Evolutionary conservation across 2,888 invertebrate genomes (phyloP), one percentile per base, ranked within the genome.

Genomic region (Mesopsocus fuscifrons): DNA sequence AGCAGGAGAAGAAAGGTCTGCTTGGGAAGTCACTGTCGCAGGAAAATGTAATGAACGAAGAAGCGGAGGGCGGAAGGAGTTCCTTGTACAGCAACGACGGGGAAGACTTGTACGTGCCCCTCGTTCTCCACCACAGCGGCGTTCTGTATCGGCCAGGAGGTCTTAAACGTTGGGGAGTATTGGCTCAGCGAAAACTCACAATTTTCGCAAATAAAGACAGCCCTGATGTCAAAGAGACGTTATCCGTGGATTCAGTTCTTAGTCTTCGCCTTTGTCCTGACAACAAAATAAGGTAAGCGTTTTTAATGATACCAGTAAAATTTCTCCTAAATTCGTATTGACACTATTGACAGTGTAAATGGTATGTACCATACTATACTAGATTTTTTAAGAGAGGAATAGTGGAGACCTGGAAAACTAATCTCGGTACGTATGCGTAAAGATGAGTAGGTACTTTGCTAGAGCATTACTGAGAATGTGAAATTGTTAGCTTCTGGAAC

Each of bases 121-220:
- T 65, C 2, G 62, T 68, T 4, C 68, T 68, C 47, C 74, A 71
- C 50, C 68, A 69, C 51, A 78, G 78, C 1, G 64, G 67, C 51
- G 57, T 79, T 47, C 72, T 70, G 45, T 67, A 69, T 52, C 54
- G 55, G 32, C 49, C 56, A 13, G 57, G 55, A 2, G 59, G 58
- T 1, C 77, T 77, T 48, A 69, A 69, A n/a, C 67, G 79, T 33
- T 76, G 74, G 60, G 79, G 77, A 54, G 69, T 77, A 32, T 58
- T 85, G 18, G 71, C 75, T 3, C 77, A 80, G 49, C 72, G 77
- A 34, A 76, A 76, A 54, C 63, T 87, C 21, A 68, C 73, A 49
- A 80, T 82, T 54, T 81, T 76, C 52, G 63, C 73, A 3, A 84
- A 85, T 54, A 75, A 76, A 50, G 72, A 72, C 43, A 74, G 75